Conservation (phyloP, 1,140 invertebrate species). For the Drosophila kohkoa region DNA sequence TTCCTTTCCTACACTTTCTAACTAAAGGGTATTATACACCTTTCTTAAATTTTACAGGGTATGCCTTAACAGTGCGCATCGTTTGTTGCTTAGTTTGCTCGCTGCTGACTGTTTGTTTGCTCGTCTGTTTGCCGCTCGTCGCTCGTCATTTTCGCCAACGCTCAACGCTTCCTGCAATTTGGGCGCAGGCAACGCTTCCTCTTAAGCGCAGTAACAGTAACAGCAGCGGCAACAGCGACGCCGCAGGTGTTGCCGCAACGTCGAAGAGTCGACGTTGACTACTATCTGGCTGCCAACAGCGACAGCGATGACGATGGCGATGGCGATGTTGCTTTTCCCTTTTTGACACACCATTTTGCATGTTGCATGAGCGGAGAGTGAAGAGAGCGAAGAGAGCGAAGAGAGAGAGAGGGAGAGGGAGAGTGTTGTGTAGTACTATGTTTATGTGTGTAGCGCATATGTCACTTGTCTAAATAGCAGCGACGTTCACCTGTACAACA, state of each 20-base stretch:
- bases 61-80: constrained; percentile 42
- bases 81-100: constrained; percentile 71
- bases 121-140: constrained; percentile 38
- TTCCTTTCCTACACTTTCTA: not conserved
- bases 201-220: constrained; percentile 36
- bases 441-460: constrained; percentile 58
- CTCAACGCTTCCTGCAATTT: constrained; percentile 71
- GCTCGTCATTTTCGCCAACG: constrained; percentile 41
- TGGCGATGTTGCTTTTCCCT: constrained; percentile 61
- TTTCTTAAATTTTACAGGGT: constrained; percentile 4
- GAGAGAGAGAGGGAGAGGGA: not conserved
- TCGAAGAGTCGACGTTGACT: constrained; percentile 27
- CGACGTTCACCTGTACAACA: constrained; percentile 60
- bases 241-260: constrained; percentile 19
- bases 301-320: constrained; percentile 19
- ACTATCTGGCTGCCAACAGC: constrained; percentile 31
- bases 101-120: constrained; percentile 60
- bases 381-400: not conserved
- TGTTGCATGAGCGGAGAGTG: constrained; percentile 59
- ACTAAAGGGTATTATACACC: not conserved
- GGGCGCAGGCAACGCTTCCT: constrained; percentile 61
- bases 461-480: constrained; percentile 79
- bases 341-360: constrained; percentile 75
- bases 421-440: constrained; percentile 16
- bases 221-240: not conserved